Base-by-base conservation (phyloP, 2,888 invertebrate genomes). In the Molorchus minor region DNA sequence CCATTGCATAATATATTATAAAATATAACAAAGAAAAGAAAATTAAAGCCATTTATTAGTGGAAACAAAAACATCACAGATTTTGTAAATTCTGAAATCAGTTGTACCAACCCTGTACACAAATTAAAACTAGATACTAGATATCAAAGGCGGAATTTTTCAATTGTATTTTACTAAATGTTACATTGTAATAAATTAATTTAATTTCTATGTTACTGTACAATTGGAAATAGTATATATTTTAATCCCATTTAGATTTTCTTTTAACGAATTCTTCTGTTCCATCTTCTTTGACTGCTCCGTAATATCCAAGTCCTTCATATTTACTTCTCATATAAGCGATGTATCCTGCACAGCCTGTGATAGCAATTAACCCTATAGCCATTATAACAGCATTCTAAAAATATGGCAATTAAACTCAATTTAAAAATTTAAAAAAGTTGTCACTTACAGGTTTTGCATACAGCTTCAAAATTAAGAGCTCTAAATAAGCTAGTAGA, bases 341-440 rank as follows among this genome's bases (percentile, higher is more conserved):
- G 60, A 96, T 88, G 76, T 95, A 96, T 8, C 90, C 91, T 54
- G 90, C 79, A 67, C 92, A 90, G 12, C 89, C 82, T 10, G 88
- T 83, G 73, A 95, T 87, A 49, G 90, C 90, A 44, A 87, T 80
- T n/a, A 90, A 75, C 41, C 96, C 96, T 62, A 94, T 73, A 25
- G 86, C 87, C 95, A 96, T 96, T 64, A 94, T 87, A 2, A 89
- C 85, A 70, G 89, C 88, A 81, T 96, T 96, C 95, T 94, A 84
- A 67, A 87, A 86, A n/a, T 3, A 25, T 5, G 8, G 25, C 25
- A 25, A 5, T 25, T 25, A 25, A 12, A n/a, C 12, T n/a, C n/a
- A 5, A n/a, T 33, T 7, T 3, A 33, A 33, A n/a, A 33, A 35
- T 52, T 16, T 17, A 15, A 43, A 19, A 20, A 17, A 54, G 30